Evolutionary conservation across 2,888 invertebrate species (phyloP).

Genomic region (Tachina fera): DNA sequence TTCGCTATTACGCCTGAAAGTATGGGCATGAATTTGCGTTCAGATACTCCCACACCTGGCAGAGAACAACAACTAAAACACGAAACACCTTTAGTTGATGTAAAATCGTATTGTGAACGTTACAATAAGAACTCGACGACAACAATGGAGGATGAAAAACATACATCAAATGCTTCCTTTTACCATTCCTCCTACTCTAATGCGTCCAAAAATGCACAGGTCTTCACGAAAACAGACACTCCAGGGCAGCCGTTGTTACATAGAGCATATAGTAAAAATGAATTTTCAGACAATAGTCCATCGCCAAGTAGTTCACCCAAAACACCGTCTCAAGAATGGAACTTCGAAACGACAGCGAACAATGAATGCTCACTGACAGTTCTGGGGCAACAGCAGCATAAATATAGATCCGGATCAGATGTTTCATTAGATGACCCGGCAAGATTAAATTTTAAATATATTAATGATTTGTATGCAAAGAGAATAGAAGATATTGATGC

Average conservation of each 20-base stretch:
- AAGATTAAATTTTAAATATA: constrained; percentile 82
- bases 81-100: constrained; percentile 28
- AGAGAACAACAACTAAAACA: constrained; percentile 1
- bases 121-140: not conserved
- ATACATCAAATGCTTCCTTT: constrained; percentile 10
- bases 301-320: constrained; percentile 27
- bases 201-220: not conserved
- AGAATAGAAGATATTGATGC: constrained; percentile 85
- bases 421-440: constrained; percentile 71
- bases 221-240: not conserved
- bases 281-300: constrained; percentile 10
- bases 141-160: not conserved
- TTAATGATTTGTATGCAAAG: constrained; percentile 86
- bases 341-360: not conserved
- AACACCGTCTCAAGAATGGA: constrained; percentile 14
- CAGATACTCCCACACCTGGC: not conserved
- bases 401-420: constrained; percentile 30
- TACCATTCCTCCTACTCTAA: not conserved
- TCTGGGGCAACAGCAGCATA: constrained; percentile 46
- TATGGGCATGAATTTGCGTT: constrained; percentile 26
- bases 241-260: not conserved
- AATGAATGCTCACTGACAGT: not conserved
- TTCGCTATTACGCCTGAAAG: constrained; percentile 42
- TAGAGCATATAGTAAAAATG: not conserved
- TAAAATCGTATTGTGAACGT: constrained; percentile 46